A percentile compares a stretch with the other conserved stretches of the same genome.
phyloP scores from a whole-genome alignment of 2,888 invertebrate species.

The Melanostoma mellinum region DNA sequence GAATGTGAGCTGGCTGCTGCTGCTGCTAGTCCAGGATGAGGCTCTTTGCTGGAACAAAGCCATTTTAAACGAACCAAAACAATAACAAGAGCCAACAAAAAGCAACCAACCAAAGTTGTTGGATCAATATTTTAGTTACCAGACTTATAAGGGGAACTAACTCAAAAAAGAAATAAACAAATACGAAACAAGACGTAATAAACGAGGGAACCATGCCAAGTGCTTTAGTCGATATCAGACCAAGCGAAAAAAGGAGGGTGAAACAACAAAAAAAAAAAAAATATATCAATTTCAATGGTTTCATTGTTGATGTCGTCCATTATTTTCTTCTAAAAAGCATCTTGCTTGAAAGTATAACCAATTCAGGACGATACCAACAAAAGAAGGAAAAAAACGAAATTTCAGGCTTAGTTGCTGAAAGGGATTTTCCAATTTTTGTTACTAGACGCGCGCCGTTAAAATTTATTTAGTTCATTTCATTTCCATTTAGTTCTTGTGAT shows the following conservation, averaged over 20 bases:
- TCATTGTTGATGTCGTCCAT: slow-evolving; percentile 38
- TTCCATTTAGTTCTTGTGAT: too few species aligned
- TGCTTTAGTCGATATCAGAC: slow-evolving; percentile 28
- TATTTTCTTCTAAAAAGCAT: slow-evolving; percentile 18
- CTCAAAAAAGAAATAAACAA: slow-evolving; percentile 1
- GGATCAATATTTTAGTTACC: slow-evolving; percentile 22
- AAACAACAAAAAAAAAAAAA: slow-evolving; percentile 26
- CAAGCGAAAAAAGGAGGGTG: slow-evolving; percentile 2
- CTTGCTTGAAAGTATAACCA: neutral
- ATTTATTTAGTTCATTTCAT: too few species aligned
- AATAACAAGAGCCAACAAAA: slow-evolving; percentile 18
- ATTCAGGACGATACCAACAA: too few species aligned
- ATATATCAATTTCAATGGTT: slow-evolving; percentile 57
- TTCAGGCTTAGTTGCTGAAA: too few species aligned
- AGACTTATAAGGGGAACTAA: slow-evolving; percentile 17
- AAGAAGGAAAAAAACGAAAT: too few species aligned
- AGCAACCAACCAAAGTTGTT: slow-evolving; percentile 19
- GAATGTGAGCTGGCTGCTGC: slow-evolving; percentile 15
- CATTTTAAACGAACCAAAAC: slow-evolving; percentile 25
- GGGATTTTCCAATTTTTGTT: too few species aligned
- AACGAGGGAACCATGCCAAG: slow-evolving; percentile 62
- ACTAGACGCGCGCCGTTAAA: too few species aligned
- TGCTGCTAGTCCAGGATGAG: slow-evolving; percentile 19
- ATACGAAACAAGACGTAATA: slow-evolving; percentile 41
- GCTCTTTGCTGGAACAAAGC: slow-evolving; percentile 33